Evolutionary conservation across 2,797 vertebrate genomes (phyloP).

Genomic region (Chromis chromis): DNA sequence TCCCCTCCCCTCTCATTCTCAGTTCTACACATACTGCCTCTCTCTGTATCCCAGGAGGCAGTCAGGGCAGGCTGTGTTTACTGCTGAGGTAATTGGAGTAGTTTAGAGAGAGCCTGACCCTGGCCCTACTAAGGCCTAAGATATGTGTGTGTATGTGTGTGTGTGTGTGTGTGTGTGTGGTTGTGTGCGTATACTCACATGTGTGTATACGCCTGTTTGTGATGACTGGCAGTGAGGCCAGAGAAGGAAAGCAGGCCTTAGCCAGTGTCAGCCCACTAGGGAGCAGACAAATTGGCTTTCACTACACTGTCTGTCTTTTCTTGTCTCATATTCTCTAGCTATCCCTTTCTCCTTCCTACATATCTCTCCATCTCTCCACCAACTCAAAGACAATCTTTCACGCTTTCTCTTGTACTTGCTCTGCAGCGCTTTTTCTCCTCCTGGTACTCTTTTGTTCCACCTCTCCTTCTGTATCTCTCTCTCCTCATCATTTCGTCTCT

Average conservation of each 20-base stretch:
- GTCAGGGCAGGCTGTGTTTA: constrained; percentile 77
- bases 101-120: constrained; percentile 78
- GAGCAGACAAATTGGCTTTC: constrained; percentile 82
- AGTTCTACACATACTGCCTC: constrained; percentile 58
- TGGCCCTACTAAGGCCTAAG: constrained; percentile 57
- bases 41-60: constrained; percentile 71
- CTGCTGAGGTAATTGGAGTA: constrained; percentile 82
- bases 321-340: constrained; percentile 66
- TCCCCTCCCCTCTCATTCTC: constrained; percentile 26
- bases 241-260: constrained; percentile 70
- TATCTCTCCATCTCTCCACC: constrained; percentile 62
- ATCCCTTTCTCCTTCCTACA: constrained; percentile 55
- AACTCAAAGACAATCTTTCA: constrained; percentile 69
- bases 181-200: background rate
- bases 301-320: constrained; percentile 71
- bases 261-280: constrained; percentile 78
- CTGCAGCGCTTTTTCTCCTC: constrained; percentile 36
- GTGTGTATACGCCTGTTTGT: constrained; percentile 48
- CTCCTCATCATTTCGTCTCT: constrained; percentile 67
- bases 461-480: constrained; percentile 40
- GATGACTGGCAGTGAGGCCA: constrained; percentile 77
- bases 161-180: constrained; percentile 12
- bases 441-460: constrained; percentile 53
- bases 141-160: constrained; percentile 5
- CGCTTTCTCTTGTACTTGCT: constrained; percentile 55